phyloP scores from a whole-genome alignment of 2,113 vertebrate genomes.

The Cisticola juncidis region DNA sequence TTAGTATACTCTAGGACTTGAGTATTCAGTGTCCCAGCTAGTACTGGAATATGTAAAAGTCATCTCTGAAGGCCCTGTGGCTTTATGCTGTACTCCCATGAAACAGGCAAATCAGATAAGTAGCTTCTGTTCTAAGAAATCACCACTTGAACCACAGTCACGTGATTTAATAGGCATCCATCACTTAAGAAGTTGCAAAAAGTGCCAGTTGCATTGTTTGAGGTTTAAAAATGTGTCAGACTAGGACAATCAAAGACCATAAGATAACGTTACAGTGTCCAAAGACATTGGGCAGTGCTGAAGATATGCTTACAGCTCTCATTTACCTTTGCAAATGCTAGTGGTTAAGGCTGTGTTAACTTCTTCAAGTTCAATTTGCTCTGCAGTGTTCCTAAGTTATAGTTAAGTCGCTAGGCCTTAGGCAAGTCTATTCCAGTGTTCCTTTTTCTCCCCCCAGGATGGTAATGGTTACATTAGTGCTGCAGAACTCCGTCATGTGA shows the following conservation, averaged over 20 bases:
- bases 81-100: background rate
- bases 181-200: background rate
- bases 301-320: background rate
- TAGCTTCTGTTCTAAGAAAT: background rate
- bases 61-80: background rate
- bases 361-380: background rate
- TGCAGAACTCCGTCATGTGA: conserved; percentile 97
- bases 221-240: background rate
- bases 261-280: background rate
- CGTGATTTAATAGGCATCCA: background rate
- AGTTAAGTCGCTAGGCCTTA: background rate
- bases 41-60: background rate
- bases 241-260: background rate
- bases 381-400: background rate
- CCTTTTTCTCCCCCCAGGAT: conserved; percentile 75
- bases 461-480: conserved; percentile 99
- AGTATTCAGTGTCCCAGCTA: background rate
- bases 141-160: background rate
- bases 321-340: background rate
- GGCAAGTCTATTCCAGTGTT: background rate
- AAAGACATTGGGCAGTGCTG: background rate
- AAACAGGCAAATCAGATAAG: background rate
- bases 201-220: rapidly evolving
- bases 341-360: background rate
- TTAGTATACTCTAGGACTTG: background rate